A percentile compares a stretch with the other conserved stretches of the same genome.
Evolutionary conservation across 2,888 invertebrate species (phyloP).

Genomic region (Drosophila meridionalis): DNA sequence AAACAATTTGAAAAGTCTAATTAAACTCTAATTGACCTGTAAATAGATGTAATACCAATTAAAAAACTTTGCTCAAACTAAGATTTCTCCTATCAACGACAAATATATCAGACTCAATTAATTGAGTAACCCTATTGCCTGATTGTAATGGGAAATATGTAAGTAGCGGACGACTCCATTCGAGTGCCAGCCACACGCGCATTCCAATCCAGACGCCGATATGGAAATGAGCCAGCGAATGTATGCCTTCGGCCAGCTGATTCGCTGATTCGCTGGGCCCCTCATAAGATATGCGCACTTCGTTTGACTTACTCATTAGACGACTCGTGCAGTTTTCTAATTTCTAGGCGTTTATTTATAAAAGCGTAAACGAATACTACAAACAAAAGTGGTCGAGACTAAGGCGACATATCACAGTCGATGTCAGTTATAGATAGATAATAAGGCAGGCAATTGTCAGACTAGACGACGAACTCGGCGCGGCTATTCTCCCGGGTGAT

Average conservation of each 20-base stretch:
- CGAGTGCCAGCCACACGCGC: conserved; percentile 36
- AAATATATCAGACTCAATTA: neutral
- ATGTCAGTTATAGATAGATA: conserved; percentile 24
- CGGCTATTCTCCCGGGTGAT: conserved; percentile 81
- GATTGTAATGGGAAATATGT: conserved; percentile 43
- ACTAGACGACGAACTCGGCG: conserved; percentile 62
- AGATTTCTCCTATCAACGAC: neutral
- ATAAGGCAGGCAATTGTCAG: conserved; percentile 13
- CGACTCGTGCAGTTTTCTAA: conserved; percentile 38
- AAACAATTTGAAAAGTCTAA: neutral
- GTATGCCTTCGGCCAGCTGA: neutral
- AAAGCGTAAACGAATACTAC: conserved; percentile 55
- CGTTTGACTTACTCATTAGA: conserved; percentile 57
- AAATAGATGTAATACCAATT: neutral
- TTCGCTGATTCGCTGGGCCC: neutral
- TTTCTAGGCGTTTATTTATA: conserved; percentile 40
- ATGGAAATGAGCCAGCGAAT: conserved; percentile 29
- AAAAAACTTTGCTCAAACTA: neutral
- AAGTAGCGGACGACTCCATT: conserved; percentile 17
- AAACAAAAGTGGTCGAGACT: conserved; percentile 54
- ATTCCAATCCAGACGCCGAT: conserved; percentile 21
- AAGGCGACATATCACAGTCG: conserved; percentile 69
- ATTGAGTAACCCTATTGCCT: conserved; percentile 2
- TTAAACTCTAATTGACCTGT: neutral
- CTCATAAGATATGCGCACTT: conserved; percentile 38